A percentile compares a stretch with the other conserved stretches of the same genome.
Conservation (phyloP, 2,888 invertebrate species). For the Leptinotarsa haldemani region DNA sequence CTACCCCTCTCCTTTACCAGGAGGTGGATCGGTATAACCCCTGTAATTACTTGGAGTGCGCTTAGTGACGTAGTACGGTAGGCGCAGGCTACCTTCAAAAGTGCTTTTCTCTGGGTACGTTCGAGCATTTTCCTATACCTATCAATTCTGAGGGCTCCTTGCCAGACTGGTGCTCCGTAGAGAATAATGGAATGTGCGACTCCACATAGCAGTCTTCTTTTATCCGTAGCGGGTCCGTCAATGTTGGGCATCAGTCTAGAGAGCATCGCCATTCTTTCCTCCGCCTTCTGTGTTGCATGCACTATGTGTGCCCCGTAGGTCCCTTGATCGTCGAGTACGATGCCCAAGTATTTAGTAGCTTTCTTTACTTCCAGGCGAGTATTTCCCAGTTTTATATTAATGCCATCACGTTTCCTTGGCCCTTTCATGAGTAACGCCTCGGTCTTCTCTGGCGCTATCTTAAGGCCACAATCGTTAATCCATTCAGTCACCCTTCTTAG, state of each 20-base stretch:
- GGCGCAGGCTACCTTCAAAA: slow-evolving; percentile 6
- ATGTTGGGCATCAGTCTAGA: slow-evolving; percentile 18
- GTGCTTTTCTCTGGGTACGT: slow-evolving; percentile 9
- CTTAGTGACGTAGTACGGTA: slow-evolving; percentile 24
- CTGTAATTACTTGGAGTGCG: slow-evolving; percentile 18
- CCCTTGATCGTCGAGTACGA: not conserved
- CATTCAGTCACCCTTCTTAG: not conserved
- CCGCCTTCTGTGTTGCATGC: not conserved
- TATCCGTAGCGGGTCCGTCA: slow-evolving; percentile 8
- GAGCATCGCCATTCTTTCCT: not conserved
- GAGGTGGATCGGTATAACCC: not conserved
- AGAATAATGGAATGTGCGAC: slow-evolving; percentile 17
- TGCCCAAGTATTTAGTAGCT: not conserved
- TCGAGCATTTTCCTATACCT: not conserved
- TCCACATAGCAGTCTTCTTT: slow-evolving; percentile 9
- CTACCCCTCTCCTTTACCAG: not conserved
- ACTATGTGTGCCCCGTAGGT: not conserved
- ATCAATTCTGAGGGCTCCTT: not conserved
- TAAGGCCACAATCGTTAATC: not conserved
- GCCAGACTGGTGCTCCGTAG: slow-evolving; percentile 25
- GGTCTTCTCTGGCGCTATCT: slow-evolving; percentile 1
- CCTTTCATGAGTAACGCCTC: not conserved
- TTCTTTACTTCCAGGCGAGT: not conserved
- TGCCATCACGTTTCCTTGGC: not conserved
- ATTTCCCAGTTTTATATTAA: not conserved